Conservation (phyloP, 1,140 invertebrate species). For the Apis florea region DNA sequence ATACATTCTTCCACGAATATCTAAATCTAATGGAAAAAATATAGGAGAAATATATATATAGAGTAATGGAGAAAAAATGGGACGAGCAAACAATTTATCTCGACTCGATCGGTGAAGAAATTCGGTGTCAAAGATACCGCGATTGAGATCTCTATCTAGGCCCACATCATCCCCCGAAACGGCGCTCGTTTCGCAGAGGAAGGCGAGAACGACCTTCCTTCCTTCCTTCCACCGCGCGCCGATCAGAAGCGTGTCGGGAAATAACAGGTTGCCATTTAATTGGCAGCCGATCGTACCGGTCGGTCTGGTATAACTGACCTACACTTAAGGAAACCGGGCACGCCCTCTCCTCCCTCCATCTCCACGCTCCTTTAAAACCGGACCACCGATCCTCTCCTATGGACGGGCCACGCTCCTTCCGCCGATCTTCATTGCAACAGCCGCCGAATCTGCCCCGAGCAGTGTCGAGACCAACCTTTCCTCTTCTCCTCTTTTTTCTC, state of each 20-base stretch:
- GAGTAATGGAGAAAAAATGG: too few relatives aligned
- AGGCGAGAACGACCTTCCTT: constrained; percentile 38
- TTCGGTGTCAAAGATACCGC: too few relatives aligned
- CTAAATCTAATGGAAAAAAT: too few relatives aligned
- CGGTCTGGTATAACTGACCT: constrained; percentile 70
- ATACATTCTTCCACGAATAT: too few relatives aligned
- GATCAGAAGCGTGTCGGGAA: constrained; percentile 55
- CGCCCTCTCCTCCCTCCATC: not conserved
- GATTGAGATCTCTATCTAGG: constrained; percentile 38
- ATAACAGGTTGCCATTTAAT: constrained; percentile 66
- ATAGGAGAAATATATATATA: too few relatives aligned
- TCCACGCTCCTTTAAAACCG: too few relatives aligned
- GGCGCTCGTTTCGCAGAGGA: too few relatives aligned
- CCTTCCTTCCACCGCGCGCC: constrained; percentile 43
- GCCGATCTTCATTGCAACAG: not conserved
- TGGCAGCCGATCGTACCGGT: constrained; percentile 65
- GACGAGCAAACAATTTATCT: too few relatives aligned
- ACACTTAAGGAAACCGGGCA: constrained; percentile 50
- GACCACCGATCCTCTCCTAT: not conserved
- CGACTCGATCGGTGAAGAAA: too few relatives aligned
- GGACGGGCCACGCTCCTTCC: constrained; percentile 1
- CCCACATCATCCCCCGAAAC: not conserved
- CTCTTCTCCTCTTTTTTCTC: not conserved
- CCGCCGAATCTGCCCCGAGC: constrained; percentile 2
- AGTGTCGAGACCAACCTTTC: not conserved